phyloP scores from a whole-genome alignment of 92 coral and sea anemone genomes.

The Phenganax marumi region DNA sequence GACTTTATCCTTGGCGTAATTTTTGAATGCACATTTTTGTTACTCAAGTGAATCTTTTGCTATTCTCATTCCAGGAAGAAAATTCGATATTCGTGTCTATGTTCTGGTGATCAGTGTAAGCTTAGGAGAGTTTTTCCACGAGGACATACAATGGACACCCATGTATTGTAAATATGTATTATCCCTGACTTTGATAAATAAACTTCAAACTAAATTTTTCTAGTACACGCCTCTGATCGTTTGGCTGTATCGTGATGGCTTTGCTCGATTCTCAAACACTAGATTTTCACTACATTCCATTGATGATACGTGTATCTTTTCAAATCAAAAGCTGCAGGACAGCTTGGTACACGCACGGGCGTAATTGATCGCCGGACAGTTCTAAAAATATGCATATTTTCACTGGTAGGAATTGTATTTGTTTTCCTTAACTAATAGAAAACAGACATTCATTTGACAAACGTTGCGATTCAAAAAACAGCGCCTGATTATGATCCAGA shows the following conservation, averaged over 20 bases:
- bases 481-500: slow-evolving; percentile 99
- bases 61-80: slow-evolving; percentile 66
- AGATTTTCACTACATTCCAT: slow-evolving; percentile 92
- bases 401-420: background rate
- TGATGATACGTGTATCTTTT: slow-evolving; percentile 96
- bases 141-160: too few relatives aligned
- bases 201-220: background rate
- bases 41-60: background rate
- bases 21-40: background rate
- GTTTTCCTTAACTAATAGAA: slow-evolving; percentile 28
- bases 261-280: slow-evolving; percentile 95
- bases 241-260: slow-evolving; percentile 96
- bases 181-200: background rate
- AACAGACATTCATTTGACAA: slow-evolving; percentile 85
- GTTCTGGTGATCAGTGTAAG: slow-evolving; percentile 92
- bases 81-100: slow-evolving; percentile 90
- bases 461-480: slow-evolving; percentile 98
- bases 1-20: background rate
- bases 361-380: background rate
- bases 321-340: background rate
- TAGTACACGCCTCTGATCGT: slow-evolving; percentile 85
- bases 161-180: too few relatives aligned
- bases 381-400: too few relatives aligned
- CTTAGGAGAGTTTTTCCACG: background rate
- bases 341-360: background rate